Evolutionary conservation across 2,113 vertebrate species (phyloP), one percentile per base, ranked within the genome.

Genomic region (Amia ocellicauda): DNA sequence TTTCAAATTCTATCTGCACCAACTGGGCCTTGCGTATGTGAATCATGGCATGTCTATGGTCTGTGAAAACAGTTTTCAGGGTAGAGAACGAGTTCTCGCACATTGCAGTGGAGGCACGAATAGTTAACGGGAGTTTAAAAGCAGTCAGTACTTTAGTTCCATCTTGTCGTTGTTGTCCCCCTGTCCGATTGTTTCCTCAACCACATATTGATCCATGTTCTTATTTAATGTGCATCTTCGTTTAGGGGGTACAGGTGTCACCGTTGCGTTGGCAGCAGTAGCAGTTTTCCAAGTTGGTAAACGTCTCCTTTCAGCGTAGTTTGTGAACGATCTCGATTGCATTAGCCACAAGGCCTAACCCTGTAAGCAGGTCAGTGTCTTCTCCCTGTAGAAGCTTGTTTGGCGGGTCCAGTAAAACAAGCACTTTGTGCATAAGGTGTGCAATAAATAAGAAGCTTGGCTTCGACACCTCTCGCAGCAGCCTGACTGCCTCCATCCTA

Each of bases 351-450:
- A 47, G 20, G 22, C 22, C 19, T 22, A 62, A 51, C 8, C 60
- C 43, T 22, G 60, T 62, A 13, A 51, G 9, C 60, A 62, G 17
- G 42, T 62, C 60, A 62, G 43, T 49, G 16, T 20, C 60, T 24
- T 62, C 60, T 51, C 22, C 26, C 60, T 47, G 60, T 24, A 47
- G 60, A 51, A 62, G 36, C 31, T 61, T 61, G 59, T 13, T 61
- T 8, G 59, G 59, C 16, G 59, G 3, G 40, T 61, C 59, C 36
- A 61, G 36, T 40, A 61, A 19, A 19, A 14, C 36, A 19, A 62
- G 60, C 14, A 50, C 20, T 26, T 28, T 62, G 43, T 49, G 60
- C 2, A 45, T 20, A 5, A 62, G n/a, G 29, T 23, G 10, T 14
- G 42, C 43, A 52, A 62, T 62, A 43, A 62, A 60, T 41, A 2